Base-by-base conservation (phyloP, 2,113 vertebrate genomes). In the Tetrax tetrax region DNA sequence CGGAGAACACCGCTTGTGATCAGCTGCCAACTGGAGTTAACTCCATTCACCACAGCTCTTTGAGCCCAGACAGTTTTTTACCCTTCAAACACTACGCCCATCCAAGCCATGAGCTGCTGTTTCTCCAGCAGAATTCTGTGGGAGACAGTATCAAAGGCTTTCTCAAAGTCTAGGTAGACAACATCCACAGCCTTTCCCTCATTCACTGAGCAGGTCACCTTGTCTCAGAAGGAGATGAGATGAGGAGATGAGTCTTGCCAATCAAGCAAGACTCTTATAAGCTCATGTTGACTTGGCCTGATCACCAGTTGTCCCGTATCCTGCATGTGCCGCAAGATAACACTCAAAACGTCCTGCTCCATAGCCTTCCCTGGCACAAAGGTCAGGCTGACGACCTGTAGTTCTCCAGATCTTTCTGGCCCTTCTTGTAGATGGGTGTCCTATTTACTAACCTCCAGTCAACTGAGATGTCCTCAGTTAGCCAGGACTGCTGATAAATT, bases 311-410 rank as follows among this genome's bases (percentile, higher is more conserved):
- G 43, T 29, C 19, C 29, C 19, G 9, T n/a, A 41, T n/a, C 19
- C 29, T 23, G 9, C 23, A 59, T 1, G 2, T 43, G 63, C 13
- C 0, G 0, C 0, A 0, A 22, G 25, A 61, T 27, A 9, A 47
- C 27, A 45, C 33, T 51, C 37, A 59, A 2, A 17, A 33, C 1
- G 6, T 51, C 18, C 28, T 70, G 57, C 15, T 63, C 19, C 43
- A 66, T 19, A 17, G 50, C 9, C 7, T 45, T 43, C 7, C 27
- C 21, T 1, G 2, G 37, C 15, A 66, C 9, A 0, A 0, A 82
- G 23, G 24, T 61, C 20, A 24, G 15, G 16, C 37, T 51, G 38
- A 59, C 43, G 9, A 9, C 22, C 16, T 47, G 20, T 9, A 61
- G n/a, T 19, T 83, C 6, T n/a, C 11, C 0, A 0, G n/a, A 63